Evolutionary conservation across 2,113 vertebrate species (phyloP).

Genomic region (Trematocara zebra): DNA sequence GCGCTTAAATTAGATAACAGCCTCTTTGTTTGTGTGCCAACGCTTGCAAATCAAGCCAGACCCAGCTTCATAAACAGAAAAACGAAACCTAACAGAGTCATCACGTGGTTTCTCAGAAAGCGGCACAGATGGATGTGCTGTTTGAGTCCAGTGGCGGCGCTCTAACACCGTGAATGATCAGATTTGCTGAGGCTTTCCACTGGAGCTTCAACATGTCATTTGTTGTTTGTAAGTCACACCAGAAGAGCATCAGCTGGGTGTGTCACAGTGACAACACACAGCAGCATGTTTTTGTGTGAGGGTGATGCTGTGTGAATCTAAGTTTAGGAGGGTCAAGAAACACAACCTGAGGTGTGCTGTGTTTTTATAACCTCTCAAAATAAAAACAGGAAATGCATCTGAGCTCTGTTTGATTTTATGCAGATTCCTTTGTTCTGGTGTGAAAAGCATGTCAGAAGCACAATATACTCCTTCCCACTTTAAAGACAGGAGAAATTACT

Average conservation of each 20-base stretch:
- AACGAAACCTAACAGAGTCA: background rate
- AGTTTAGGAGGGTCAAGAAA: fast-evolving
- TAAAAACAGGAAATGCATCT: background rate
- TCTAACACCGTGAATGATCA: background rate
- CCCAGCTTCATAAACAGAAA: background rate
- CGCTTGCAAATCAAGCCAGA: background rate
- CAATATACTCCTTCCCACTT: fast-evolving
- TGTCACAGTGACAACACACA: background rate
- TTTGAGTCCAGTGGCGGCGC: background rate
- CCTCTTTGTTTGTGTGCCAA: background rate
- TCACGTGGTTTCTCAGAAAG: constrained; percentile 16
- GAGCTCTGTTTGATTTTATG: fast-evolving
- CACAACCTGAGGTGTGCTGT: fast-evolving
- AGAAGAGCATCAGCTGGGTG: background rate
- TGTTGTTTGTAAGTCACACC: background rate
- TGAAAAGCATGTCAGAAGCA: background rate
- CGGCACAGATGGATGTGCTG: fast-evolving
- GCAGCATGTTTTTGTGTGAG: fast-evolving
- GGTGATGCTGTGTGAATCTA: background rate
- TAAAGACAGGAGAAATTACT: fast-evolving
- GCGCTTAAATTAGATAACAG: fast-evolving
- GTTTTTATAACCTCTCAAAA: fast-evolving
- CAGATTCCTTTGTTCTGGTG: fast-evolving
- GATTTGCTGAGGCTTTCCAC: fast-evolving
- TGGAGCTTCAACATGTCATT: background rate